Evolutionary conservation across 2,113 vertebrate genomes (phyloP), one percentile per base, ranked within the genome.

Genomic region (Apteryx owenii): DNA sequence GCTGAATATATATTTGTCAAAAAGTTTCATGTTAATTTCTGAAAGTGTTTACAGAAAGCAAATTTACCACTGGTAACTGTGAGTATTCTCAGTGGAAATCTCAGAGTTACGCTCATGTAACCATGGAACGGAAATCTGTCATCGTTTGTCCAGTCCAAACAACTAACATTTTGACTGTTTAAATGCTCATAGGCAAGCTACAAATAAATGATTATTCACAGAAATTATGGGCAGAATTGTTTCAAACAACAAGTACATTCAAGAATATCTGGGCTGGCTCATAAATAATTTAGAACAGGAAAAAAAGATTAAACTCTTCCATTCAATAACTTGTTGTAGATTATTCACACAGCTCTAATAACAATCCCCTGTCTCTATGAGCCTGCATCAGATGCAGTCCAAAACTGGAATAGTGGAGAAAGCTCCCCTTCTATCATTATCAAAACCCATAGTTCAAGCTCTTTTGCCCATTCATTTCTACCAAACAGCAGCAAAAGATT

Each of bases 211-310:
- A 94, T 94, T 94, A 95, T 97, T 90, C 90, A 84, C 80, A 90
- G 86, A 97, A 95, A 92, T 92, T 86, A 94, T 2, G 66, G 51
- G 58, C 77, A 92, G 90, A 14, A 89, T 93, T 88, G 92, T 92
- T 93, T 92, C 73, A 79, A 94, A 94, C 90, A 94, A 89, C 85
- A 96, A 89, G 96, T 91, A 96, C 88, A 94, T 92, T 97, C 94
- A 96, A 61, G 94, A 93, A 92, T 77, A 72, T 78, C 65, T 81
- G 96, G 88, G 25, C 80, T 84, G 88, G 56, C 86, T 94, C 83
- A 48, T 51, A 97, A 62, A 97, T 90, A 94, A 89, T 90, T 94
- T 95, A 58, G 73, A 95, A 89, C 92, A 77, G 90, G 72, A 86
- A 90, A 88, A 54, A 93, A 85, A 82, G 56, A n/a, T 86, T 81